Evolutionary conservation across 2,113 vertebrate species (phyloP).

Genomic region (Octodon degus): DNA sequence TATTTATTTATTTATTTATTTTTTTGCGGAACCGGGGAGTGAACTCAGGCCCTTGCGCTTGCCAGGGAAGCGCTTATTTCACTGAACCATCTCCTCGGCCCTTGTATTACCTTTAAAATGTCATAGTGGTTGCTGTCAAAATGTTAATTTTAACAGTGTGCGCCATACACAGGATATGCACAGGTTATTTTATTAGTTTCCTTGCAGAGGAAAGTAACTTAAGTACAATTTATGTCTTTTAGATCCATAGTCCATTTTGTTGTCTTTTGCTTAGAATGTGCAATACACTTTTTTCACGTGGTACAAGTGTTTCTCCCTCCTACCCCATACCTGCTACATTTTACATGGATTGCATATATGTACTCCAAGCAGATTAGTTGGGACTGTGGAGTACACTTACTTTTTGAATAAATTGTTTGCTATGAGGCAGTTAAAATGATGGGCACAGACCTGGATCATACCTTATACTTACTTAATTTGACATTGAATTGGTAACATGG

Average conservation of each 20-base stretch:
- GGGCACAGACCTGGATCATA: background rate
- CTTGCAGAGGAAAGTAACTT: constrained; percentile 13
- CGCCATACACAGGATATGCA: background rate
- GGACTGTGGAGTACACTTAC: background rate
- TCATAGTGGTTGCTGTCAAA: background rate
- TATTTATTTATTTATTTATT: no score
- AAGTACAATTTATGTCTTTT: background rate
- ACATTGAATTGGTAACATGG: constrained; percentile 21
- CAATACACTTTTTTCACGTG: constrained; percentile 3
- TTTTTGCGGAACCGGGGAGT: no score
- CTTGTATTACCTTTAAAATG: constrained; percentile 33
- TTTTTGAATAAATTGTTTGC: constrained; percentile 48
- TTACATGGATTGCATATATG: background rate
- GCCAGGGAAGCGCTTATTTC: no score
- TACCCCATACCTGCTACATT: background rate
- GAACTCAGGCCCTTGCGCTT: no score
- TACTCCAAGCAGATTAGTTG: background rate
- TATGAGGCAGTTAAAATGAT: constrained; percentile 46
- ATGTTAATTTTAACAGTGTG: constrained; percentile 9
- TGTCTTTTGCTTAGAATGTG: constrained; percentile 51
- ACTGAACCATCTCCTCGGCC: no score
- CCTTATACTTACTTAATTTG: constrained; percentile 33
- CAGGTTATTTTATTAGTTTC: constrained; percentile 25
- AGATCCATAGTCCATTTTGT: background rate
- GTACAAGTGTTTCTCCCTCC: background rate